phyloP scores from a whole-genome alignment of 2,888 invertebrate genomes.

The Trisateles emortualis region DNA sequence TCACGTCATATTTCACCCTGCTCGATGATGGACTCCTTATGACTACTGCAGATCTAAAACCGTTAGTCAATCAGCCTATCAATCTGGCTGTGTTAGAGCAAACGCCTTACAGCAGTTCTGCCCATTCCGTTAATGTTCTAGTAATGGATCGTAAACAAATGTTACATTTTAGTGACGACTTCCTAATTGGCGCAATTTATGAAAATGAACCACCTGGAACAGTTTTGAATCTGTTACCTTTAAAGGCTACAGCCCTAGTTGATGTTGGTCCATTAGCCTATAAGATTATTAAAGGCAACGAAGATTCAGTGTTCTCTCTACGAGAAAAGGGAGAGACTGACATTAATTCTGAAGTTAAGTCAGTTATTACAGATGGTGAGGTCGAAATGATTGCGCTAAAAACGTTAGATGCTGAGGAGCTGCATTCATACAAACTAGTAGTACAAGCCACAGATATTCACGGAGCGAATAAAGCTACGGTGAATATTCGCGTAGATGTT shows the following conservation, averaged over 20 bases:
- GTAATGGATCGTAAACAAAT: slow-evolving; percentile 94
- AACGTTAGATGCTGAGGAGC: slow-evolving; percentile 92
- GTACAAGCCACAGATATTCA: slow-evolving; percentile 93
- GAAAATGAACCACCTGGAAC: slow-evolving; percentile 93
- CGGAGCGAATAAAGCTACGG: slow-evolving; percentile 93
- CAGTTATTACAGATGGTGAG: slow-evolving; percentile 87
- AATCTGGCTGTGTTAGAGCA: slow-evolving; percentile 94
- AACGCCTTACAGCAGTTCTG: slow-evolving; percentile 92
- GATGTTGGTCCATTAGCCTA: slow-evolving; percentile 91
- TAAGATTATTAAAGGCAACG: slow-evolving; percentile 92
- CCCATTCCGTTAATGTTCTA: slow-evolving; percentile 93
- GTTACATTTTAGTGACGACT: slow-evolving; percentile 91
- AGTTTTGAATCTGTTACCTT: slow-evolving; percentile 89
- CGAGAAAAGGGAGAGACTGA: slow-evolving; percentile 85
- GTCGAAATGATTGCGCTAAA: slow-evolving; percentile 92
- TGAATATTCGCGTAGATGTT: slow-evolving; percentile 92
- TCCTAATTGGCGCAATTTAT: slow-evolving; percentile 89
- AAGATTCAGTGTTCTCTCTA: slow-evolving; percentile 91
- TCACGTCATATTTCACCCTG: slow-evolving; percentile 94
- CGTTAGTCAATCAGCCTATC: slow-evolving; percentile 93
- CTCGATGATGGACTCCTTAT: slow-evolving; percentile 95
- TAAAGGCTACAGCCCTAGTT: slow-evolving; percentile 90
- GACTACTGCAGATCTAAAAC: slow-evolving; percentile 95
- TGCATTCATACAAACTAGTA: slow-evolving; percentile 90
- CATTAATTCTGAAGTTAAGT: slow-evolving; percentile 79